Conservation (phyloP, 2,797 vertebrate genomes). For the Taenioides sp. region DNA sequence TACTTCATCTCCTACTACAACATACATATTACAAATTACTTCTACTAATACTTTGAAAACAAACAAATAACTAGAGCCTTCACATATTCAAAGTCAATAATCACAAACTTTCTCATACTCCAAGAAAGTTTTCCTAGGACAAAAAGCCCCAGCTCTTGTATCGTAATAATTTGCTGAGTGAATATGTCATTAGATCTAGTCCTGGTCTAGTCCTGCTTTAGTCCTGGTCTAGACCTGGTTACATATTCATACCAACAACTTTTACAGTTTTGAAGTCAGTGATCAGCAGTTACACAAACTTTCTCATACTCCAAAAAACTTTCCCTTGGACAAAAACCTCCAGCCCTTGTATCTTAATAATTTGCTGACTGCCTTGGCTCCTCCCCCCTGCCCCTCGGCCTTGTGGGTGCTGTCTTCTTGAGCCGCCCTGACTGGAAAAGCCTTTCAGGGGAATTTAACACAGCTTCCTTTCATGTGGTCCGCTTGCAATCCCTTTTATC, state of each 20-base stretch:
- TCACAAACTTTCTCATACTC: neutral
- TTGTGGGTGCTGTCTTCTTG: conserved; percentile 67
- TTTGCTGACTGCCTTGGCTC: conserved; percentile 52
- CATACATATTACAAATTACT: too few relatives aligned
- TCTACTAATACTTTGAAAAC: too few relatives aligned
- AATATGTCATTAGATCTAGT: too few relatives aligned
- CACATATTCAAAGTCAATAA: neutral
- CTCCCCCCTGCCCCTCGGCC: conserved; percentile 69
- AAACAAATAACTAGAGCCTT: neutral
- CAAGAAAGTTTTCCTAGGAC: neutral
- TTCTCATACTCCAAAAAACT: neutral
- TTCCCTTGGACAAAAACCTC: neutral
- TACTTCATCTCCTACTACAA: too few relatives aligned
- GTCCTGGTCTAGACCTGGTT: too few relatives aligned
- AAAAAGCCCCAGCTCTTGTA: neutral
- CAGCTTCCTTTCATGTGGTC: conserved; percentile 79
- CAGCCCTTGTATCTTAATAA: conserved; percentile 4
- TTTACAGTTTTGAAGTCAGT: too few relatives aligned
- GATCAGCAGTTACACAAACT: neutral
- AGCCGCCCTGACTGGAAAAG: conserved; percentile 73
- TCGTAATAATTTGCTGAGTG: conserved; percentile 26
- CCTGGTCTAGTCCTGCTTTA: too few relatives aligned
- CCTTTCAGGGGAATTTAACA: conserved; percentile 76
- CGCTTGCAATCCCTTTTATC: conserved; percentile 74
- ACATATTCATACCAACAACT: neutral